phyloP scores from a whole-genome alignment of 2,113 vertebrate genomes.

The Sylvia atricapilla region DNA sequence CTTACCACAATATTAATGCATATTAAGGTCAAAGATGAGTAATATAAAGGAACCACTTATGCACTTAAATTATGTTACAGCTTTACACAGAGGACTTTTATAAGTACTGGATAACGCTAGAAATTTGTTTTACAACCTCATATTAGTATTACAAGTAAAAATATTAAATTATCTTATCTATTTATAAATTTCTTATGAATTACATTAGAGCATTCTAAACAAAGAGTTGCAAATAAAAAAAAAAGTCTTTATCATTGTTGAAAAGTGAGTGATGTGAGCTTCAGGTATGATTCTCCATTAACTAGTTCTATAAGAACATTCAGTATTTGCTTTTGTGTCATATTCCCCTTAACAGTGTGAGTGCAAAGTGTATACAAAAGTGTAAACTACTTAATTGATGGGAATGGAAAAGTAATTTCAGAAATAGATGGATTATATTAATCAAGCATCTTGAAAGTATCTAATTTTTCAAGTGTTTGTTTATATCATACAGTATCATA shows the following conservation, averaged over 20 bases:
- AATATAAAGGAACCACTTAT: not conserved
- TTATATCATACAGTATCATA: not conserved
- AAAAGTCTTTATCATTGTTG: not conserved
- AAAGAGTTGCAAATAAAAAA: not conserved
- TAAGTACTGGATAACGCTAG: not conserved
- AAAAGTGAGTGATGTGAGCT: not conserved
- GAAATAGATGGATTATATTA: not conserved
- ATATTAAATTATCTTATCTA: not conserved
- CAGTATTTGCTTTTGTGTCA: not conserved
- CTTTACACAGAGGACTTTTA: not conserved
- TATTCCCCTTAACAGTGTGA: not conserved
- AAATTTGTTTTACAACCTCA: not conserved
- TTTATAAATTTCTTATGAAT: not conserved
- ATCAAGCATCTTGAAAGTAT: not conserved
- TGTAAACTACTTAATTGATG: not conserved
- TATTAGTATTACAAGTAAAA: not conserved
- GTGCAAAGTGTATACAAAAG: not conserved
- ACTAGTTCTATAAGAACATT: not conserved
- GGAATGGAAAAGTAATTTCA: not conserved
- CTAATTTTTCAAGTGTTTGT: not conserved
- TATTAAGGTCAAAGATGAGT: not conserved
- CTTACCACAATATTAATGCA: not conserved
- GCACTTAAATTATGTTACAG: not conserved
- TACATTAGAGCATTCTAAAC: not conserved
- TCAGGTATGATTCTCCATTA: not conserved